phyloP scores from a whole-genome alignment of 2,797 vertebrate species.

The Scleropages formosus region DNA sequence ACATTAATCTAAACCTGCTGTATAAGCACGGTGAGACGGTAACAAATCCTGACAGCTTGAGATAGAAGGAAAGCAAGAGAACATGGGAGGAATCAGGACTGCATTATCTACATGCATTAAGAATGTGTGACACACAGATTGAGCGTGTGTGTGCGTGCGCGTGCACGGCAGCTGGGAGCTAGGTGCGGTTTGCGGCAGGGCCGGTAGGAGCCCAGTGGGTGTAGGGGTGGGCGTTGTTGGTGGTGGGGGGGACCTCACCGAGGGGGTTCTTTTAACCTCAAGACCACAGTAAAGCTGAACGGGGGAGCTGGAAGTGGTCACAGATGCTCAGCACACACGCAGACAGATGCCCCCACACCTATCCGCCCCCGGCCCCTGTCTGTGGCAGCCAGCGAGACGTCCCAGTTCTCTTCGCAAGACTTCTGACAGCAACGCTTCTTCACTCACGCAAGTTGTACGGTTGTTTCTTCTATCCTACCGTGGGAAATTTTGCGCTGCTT shows the following conservation, averaged over 20 bases:
- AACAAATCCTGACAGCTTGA: too few species aligned
- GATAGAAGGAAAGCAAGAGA: too few species aligned
- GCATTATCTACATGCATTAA: not conserved
- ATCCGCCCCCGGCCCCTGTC: not conserved
- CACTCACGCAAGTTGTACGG: too few species aligned
- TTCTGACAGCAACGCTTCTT: too few species aligned
- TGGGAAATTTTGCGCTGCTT: too few species aligned
- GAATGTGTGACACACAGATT: conserved; percentile 4
- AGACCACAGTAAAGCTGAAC: conserved; percentile 38
- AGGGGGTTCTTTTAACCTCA: conserved; percentile 5
- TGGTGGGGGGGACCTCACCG: conserved; percentile 36
- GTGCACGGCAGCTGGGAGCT: not conserved
- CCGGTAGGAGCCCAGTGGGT: conserved; percentile 41
- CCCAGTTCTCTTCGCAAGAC: too few species aligned
- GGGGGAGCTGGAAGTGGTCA: conserved; percentile 44
- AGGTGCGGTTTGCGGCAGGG: conserved; percentile 40
- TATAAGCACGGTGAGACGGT: too few species aligned
- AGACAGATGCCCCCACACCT: not conserved
- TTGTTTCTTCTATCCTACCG: too few species aligned
- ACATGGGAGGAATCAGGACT: not conserved
- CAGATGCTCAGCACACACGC: conserved; percentile 14
- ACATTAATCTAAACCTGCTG: too few species aligned
- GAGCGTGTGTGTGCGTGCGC: not conserved
- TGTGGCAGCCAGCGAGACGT: not conserved
- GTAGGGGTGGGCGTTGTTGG: conserved; percentile 59